Evolutionary conservation across 1,140 invertebrate species (phyloP).

Genomic region (Druon quercuslanigerum): DNA sequence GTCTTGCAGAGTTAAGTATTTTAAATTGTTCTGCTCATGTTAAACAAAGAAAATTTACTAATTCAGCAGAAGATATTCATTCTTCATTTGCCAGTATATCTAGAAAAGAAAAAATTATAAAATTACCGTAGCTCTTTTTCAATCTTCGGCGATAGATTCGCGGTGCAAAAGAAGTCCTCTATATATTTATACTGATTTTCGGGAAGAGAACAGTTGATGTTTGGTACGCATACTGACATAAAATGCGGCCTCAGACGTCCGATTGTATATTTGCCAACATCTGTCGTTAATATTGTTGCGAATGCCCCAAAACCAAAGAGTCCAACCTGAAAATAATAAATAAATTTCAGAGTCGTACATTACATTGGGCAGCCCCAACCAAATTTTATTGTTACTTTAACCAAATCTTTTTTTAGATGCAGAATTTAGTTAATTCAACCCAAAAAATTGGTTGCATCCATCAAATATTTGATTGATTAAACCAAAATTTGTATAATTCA

Average conservation of each 20-base stretch:
- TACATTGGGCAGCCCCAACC: not conserved
- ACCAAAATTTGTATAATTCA: no score
- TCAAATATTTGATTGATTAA: no score
- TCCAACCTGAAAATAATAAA: slow-evolving; percentile 76
- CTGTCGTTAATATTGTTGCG: slow-evolving; percentile 88
- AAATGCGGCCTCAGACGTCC: slow-evolving; percentile 96
- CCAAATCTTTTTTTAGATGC: not conserved
- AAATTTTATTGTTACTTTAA: slow-evolving; percentile 1
- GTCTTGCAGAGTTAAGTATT: no score
- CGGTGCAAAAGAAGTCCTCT: slow-evolving; percentile 79
- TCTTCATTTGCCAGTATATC: not conserved
- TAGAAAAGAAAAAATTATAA: not conserved
- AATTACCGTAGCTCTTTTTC: slow-evolving; percentile 63
- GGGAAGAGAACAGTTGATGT: slow-evolving; percentile 77
- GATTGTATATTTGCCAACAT: slow-evolving; percentile 94
- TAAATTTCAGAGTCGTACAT: not conserved
- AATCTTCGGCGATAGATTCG: slow-evolving; percentile 67
- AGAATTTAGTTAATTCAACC: no score
- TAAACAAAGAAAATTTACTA: no score
- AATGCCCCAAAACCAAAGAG: slow-evolving; percentile 91
- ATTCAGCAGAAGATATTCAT: not conserved
- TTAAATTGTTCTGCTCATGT: no score
- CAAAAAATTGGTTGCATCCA: no score
- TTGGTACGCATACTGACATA: slow-evolving; percentile 83
- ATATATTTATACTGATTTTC: slow-evolving; percentile 81